phyloP scores from a whole-genome alignment of 2,113 vertebrate species.

The Loxodonta africana region DNA sequence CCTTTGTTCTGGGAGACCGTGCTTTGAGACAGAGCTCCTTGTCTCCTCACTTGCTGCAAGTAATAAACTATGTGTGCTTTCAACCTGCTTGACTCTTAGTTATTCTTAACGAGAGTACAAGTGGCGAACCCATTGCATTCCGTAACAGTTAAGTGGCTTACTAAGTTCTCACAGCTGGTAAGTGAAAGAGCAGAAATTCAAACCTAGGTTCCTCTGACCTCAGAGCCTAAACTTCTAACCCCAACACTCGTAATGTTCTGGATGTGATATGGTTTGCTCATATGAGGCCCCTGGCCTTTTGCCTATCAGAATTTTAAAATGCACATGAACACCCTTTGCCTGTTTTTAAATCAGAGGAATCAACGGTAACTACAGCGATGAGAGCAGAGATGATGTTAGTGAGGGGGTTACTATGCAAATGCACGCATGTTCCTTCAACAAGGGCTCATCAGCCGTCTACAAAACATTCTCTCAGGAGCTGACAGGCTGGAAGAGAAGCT shows the following conservation, averaged over 20 bases:
- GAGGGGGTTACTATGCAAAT: background rate
- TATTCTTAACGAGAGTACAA: too few species aligned
- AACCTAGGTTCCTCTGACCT: background rate
- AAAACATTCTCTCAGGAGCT: background rate
- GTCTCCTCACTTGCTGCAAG: too few species aligned
- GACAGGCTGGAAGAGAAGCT: background rate
- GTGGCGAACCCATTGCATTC: too few species aligned
- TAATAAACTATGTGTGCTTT: too few species aligned
- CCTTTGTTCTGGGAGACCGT: too few species aligned
- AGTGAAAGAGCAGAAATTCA: background rate
- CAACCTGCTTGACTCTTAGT: too few species aligned
- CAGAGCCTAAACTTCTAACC: background rate
- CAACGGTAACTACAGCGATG: background rate
- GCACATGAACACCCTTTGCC: background rate
- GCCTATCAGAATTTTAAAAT: background rate
- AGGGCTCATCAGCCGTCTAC: background rate
- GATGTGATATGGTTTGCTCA: background rate
- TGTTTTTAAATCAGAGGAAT: background rate
- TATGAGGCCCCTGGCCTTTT: background rate
- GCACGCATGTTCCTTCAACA: background rate
- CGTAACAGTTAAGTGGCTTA: background rate
- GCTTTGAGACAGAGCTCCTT: too few species aligned
- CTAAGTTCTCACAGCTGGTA: background rate
- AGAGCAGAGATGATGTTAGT: background rate
- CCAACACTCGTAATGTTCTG: background rate